Base-by-base conservation (phyloP, 1,140 invertebrate genomes). In the Caenorhabditis inopinata region DNA sequence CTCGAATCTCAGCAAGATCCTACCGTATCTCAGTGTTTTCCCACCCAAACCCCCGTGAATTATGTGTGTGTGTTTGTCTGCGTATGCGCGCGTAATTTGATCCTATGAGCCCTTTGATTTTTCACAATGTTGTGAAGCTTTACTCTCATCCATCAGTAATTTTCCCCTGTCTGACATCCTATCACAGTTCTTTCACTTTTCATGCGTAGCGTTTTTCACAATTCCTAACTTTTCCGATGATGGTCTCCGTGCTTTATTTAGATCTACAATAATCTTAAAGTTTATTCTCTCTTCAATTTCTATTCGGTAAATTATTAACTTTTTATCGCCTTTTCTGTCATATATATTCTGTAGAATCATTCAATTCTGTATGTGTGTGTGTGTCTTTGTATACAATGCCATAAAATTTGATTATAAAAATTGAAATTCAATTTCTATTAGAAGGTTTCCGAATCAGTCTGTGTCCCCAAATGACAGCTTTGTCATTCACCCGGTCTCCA, bases 231-330 rank as follows among this genome's bases (percentile, higher is more conserved):
- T 18, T 68, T 68, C 32, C 58, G 58, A 68, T 68, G 58, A 68
- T 42, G 58, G 58, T 68, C 58, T 68, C 58, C 11, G 11, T 68
- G 58, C 58, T 68, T 68, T 68, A 68, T 68, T 68, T 68, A 68
- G 58, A 68, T 68, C 58, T 68, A 68, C 58, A n/a, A 32, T 68
- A 58, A 32, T 42, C 16, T 42, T 68, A 38, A 68, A 38, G 38
- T 68, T 68, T 68, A 68, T 68, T 42, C 5, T 42, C 14, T 42
- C 14, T 42, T 12, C n/a, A 32, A 32, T 32, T 21, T 3, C 35
- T 42, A 38, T 14, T 32, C 27, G 35, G 58, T 68, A 68, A 68
- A 38, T 68, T 68, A 68, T 68, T 68, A 16, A 29, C 25, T 18
- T 68, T 1, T 21, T 21, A 16, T 38, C 38, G 11, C 23, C 49